Percentiles rank a stretch among this genome's conserved stretches.
Conservation (phyloP, 35 echinoderm and acorn worm species). For the Heliocidaris erythrogramma region DNA sequence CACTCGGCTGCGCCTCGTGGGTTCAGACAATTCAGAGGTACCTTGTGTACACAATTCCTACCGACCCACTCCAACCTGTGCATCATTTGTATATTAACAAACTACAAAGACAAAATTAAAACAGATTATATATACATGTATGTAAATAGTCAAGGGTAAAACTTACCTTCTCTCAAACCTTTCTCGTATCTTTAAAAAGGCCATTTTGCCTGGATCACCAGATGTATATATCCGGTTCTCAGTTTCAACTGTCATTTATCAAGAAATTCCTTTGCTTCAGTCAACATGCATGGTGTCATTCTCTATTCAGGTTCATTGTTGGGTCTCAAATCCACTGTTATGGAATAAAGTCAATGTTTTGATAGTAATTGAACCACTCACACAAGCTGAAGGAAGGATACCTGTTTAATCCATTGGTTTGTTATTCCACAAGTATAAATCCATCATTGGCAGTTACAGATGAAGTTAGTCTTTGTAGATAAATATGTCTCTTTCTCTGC, state of each 20-base stretch:
- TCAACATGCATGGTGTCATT: not conserved
- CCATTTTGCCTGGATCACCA: constrained; percentile 11
- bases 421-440: not conserved
- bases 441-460: not conserved
- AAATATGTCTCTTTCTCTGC: not conserved
- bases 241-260: not conserved
- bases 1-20: too few species aligned
- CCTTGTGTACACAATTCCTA: too few species aligned
- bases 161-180: constrained; percentile 31
- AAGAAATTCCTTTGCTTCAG: not conserved
- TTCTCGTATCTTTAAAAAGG: not conserved
- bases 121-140: not conserved
- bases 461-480: not conserved
- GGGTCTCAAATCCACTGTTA: not conserved
- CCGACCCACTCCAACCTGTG: too few species aligned
- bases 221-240: not conserved
- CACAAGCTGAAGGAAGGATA: not conserved
- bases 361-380: not conserved
- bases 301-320: not conserved
- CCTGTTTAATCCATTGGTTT: not conserved
- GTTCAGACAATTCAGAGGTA: too few species aligned
- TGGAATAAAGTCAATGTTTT: not conserved
- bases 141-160: not conserved
- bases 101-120: not conserved
- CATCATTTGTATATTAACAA: too few species aligned